Evolutionary conservation across 1,140 invertebrate genomes (phyloP).

Genomic region (Brachystomella parvula): DNA sequence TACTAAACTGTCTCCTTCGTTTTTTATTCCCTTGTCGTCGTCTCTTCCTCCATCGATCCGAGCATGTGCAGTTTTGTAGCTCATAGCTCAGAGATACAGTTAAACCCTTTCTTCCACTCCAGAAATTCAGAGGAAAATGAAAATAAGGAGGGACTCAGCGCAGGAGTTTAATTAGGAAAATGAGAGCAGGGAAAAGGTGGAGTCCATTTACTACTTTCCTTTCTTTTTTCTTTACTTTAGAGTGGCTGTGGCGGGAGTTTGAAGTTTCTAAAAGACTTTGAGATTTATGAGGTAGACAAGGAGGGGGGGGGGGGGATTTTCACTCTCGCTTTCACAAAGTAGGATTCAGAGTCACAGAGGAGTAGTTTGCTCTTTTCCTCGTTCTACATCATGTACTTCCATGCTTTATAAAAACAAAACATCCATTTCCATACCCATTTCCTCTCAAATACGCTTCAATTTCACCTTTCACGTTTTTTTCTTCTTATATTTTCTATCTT

Average conservation of each 20-base stretch:
- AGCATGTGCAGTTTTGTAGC: slow-evolving; percentile 35
- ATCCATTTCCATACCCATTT: too few species aligned
- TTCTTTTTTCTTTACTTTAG: neutral
- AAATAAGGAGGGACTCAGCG: slow-evolving; percentile 35
- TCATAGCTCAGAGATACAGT: neutral
- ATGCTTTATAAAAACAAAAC: too few species aligned
- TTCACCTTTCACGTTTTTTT: too few species aligned
- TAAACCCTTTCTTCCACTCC: neutral
- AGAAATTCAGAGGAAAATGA: slow-evolving; percentile 18
- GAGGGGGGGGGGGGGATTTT: neutral
- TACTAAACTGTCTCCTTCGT: neutral
- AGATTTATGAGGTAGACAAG: neutral
- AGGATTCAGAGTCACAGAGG: neutral
- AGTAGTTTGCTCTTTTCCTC: neutral
- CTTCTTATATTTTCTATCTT: too few species aligned
- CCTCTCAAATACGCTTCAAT: too few species aligned
- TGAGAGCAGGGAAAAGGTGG: slow-evolving; percentile 37
- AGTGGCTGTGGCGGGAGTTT: neutral
- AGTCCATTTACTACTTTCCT: slow-evolving; percentile 19
- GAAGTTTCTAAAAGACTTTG: neutral
- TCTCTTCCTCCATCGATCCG: slow-evolving; percentile 34
- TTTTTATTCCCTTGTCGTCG: neutral
- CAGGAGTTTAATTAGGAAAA: slow-evolving; percentile 35
- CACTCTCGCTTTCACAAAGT: neutral
- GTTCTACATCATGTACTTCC: neutral